Evolutionary conservation across 2,888 invertebrate species (phyloP).

Genomic region (Trypoxylon attenuatum): DNA sequence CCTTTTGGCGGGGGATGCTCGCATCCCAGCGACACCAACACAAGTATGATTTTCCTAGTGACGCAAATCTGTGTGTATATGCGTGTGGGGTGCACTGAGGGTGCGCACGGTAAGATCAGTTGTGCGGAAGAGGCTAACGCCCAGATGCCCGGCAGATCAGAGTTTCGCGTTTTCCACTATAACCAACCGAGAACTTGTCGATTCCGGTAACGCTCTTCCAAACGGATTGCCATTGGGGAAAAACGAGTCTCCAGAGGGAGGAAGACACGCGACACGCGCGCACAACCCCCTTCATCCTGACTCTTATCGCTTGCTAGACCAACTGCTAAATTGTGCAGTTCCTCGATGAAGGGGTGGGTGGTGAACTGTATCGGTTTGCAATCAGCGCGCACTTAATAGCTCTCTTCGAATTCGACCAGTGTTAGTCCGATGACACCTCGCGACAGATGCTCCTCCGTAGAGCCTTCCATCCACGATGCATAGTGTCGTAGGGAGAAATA

Average conservation of each 20-base stretch:
- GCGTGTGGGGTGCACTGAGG: constrained; percentile 39
- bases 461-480: neutral
- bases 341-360: neutral
- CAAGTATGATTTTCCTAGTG: too few relatives aligned
- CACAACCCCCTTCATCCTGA: neutral
- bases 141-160: constrained; percentile 58
- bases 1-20: neutral
- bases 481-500: neutral
- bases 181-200: constrained; percentile 11
- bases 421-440: too few relatives aligned
- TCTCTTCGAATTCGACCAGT: too few relatives aligned
- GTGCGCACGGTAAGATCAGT: constrained; percentile 50
- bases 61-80: neutral
- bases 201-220: neutral
- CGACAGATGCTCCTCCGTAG: constrained; percentile 1
- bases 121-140: constrained; percentile 63
- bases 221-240: neutral
- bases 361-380: neutral
- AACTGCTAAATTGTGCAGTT: neutral
- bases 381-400: neutral
- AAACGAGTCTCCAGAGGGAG: neutral
- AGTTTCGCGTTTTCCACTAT: constrained; percentile 27
- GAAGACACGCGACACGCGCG: neutral
- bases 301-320: neutral
- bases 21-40: neutral